These are phyloP conservation scores for Anhinga anhinga DNA, from an alignment of 2,113 vertebrate species.

Conservation along the genomic window DNA sequence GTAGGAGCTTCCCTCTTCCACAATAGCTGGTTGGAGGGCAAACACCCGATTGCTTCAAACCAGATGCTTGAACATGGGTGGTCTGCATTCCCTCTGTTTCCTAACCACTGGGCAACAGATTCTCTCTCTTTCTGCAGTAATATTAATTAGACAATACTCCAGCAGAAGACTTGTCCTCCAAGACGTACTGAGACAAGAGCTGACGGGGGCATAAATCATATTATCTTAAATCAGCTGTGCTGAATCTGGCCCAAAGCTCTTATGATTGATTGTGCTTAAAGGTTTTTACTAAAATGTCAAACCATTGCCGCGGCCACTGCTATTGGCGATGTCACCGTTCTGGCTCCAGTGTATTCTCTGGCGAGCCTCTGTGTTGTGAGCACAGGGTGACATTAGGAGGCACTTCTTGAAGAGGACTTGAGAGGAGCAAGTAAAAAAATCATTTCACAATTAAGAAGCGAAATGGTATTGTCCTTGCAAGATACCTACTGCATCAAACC, in stretches of 20 bases:
- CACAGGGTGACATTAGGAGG: not conserved
- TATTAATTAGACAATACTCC: not conserved
- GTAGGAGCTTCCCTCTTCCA: not conserved
- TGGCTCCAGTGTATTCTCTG: not conserved
- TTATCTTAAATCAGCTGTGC: not conserved
- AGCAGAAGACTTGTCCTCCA: conserved; percentile 5
- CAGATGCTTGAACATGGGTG: not conserved
- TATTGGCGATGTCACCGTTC: not conserved
- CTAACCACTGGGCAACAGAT: not conserved
- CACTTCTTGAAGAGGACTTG: not conserved
- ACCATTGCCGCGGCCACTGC: not conserved
- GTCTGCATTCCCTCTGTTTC: not conserved
- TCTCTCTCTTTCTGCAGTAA: not conserved
- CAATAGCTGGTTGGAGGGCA: not conserved
- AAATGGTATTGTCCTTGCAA: not conserved
- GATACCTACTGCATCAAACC: not conserved
- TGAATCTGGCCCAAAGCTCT: not conserved
- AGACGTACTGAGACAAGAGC: not conserved
- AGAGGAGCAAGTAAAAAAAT: not conserved
- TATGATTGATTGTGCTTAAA: not conserved
- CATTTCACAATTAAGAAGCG: not conserved
- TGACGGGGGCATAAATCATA: not conserved
- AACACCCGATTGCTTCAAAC: not conserved
- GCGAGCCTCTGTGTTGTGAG: rapidly evolving
- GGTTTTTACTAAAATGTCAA: not conserved